These are phyloP conservation scores for Hylaea fasciaria DNA, from an alignment of 2,888 invertebrate genomes.

Conservation along the genomic window DNA sequence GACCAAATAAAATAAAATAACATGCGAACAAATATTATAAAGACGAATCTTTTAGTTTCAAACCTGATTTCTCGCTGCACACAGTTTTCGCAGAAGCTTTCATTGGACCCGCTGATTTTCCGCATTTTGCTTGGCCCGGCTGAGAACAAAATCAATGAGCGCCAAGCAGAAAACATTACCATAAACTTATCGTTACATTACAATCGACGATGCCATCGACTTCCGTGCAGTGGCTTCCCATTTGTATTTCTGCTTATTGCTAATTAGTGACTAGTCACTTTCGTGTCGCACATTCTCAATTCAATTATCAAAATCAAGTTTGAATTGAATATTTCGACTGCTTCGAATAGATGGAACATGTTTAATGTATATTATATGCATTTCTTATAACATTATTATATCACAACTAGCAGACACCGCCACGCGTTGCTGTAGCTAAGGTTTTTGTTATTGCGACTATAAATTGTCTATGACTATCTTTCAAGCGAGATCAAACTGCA, in stretches of 20 bases:
- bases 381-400: no score
- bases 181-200: constrained; percentile 37
- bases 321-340: background rate
- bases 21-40: constrained; percentile 41
- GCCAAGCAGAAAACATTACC: constrained; percentile 72
- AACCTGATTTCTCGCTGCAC: constrained; percentile 69
- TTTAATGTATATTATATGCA: no score
- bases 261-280: background rate
- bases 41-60: constrained; percentile 46
- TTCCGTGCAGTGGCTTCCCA: constrained; percentile 34
- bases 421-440: no score
- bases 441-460: no score
- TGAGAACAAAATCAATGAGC: constrained; percentile 78
- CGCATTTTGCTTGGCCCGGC: constrained; percentile 69
- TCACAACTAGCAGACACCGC: no score
- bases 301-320: background rate
- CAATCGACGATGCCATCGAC: constrained; percentile 31
- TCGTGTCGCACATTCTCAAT: constrained; percentile 6
- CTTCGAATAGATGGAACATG: background rate
- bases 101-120: constrained; percentile 57
- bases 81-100: constrained; percentile 66
- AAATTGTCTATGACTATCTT: no score
- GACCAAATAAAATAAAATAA: constrained; percentile 22
- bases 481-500: no score
- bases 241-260: background rate